These are phyloP conservation scores for Connochaetes taurinus DNA, from an alignment of 2,113 vertebrate species.

Conservation along the genomic window DNA sequence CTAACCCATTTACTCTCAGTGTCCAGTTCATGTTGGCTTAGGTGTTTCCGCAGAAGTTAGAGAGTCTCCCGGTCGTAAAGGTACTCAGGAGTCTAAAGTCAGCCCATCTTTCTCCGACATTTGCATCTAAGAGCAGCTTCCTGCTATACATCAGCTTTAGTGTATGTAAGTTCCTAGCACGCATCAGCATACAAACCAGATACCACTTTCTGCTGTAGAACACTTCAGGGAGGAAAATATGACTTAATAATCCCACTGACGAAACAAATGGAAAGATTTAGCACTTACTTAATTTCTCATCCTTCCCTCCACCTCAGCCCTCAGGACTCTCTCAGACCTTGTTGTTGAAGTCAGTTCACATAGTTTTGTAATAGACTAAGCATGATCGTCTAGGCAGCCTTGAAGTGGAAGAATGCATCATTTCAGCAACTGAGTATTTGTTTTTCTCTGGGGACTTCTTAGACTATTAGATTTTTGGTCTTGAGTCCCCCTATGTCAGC, in stretches of 20 bases:
- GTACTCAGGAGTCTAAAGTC: neutral
- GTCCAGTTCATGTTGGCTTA: neutral
- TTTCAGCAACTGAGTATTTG: neutral
- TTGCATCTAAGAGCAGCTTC: neutral
- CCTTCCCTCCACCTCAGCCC: neutral
- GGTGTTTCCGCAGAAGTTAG: fast-evolving
- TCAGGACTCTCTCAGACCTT: neutral
- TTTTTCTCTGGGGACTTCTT: neutral
- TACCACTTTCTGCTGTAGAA: neutral
- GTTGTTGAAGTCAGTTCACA: neutral
- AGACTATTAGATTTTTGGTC: neutral
- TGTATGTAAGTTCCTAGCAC: fast-evolving
- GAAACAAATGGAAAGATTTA: neutral
- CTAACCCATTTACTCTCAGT: neutral
- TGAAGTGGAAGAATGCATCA: neutral
- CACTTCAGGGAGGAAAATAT: neutral
- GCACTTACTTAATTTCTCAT: neutral
- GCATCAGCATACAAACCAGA: neutral
- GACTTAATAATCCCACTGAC: neutral
- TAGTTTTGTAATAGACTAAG: neutral
- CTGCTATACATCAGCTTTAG: neutral
- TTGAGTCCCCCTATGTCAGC: neutral
- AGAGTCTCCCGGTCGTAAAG: neutral
- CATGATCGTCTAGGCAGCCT: neutral
- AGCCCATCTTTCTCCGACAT: neutral